A percentile compares a stretch with the other conserved stretches of the same genome.
phyloP scores from a whole-genome alignment of 2,797 vertebrate species.

The Vultur gryphus region DNA sequence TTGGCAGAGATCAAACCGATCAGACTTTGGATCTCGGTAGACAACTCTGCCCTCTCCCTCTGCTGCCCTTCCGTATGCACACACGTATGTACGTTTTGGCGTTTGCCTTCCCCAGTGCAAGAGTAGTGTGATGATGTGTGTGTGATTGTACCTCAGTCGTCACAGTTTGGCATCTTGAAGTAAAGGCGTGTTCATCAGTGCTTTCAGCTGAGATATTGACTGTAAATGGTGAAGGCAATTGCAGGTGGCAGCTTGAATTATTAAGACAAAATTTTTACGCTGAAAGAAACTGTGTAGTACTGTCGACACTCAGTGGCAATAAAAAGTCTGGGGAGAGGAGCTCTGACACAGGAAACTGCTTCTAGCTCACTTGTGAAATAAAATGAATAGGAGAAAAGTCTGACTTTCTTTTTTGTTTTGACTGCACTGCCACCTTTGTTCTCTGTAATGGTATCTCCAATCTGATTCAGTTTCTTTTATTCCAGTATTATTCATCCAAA shows the following conservation, averaged over 20 bases:
- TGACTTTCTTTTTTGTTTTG: rapidly evolving
- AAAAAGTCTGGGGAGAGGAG: neutral
- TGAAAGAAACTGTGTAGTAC: neutral
- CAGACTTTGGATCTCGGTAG: rapidly evolving
- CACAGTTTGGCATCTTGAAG: neutral
- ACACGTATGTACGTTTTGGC: rapidly evolving
- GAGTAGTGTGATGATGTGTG: rapidly evolving
- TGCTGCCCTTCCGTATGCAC: neutral
- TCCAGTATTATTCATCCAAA: neutral
- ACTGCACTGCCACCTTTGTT: neutral
- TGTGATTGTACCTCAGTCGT: rapidly evolving
- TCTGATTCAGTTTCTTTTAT: neutral
- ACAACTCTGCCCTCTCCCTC: neutral
- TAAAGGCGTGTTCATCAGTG: rapidly evolving
- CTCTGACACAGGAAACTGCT: neutral
- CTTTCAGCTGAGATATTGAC: neutral
- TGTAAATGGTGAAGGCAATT: neutral
- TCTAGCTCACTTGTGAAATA: neutral
- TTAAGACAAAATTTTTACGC: neutral
- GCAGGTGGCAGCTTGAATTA: neutral
- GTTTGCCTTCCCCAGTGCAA: neutral
- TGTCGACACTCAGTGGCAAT: neutral
- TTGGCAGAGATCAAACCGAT: neutral
- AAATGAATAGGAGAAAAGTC: neutral
- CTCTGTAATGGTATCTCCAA: neutral